Evolutionary conservation across 2,113 vertebrate species (phyloP).

Genomic region (Podocnemis expansa): DNA sequence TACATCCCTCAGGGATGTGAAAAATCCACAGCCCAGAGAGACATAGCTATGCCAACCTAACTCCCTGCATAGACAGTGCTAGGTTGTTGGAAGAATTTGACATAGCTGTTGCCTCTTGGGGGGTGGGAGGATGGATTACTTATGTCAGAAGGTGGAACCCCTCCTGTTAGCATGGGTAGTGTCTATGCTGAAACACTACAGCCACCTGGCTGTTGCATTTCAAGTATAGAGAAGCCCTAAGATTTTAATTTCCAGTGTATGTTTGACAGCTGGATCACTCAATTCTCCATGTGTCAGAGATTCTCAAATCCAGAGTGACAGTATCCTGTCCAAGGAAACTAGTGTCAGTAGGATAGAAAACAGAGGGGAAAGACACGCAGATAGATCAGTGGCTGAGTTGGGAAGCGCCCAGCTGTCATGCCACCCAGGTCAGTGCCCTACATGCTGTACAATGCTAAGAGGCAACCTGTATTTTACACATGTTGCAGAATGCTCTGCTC

Average conservation of each 20-base stretch:
- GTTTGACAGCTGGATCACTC: neutral
- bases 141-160: too few species aligned
- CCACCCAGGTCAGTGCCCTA: neutral
- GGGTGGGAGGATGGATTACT: too few species aligned
- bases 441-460: accelerated
- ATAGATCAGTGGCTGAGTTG: accelerated
- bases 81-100: too few species aligned
- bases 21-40: too few species aligned
- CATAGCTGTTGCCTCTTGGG: too few species aligned
- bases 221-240: neutral
- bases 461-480: neutral
- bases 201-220: too few species aligned
- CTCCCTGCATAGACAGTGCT: too few species aligned
- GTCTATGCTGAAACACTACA: too few species aligned
- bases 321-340: neutral
- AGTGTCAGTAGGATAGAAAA: neutral
- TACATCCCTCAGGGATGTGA: too few species aligned
- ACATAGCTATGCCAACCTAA: too few species aligned
- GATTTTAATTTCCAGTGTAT: neutral
- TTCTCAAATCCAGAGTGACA: neutral
- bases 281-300: accelerated
- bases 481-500: accelerated
- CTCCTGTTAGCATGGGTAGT: too few species aligned
- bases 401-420: neutral
- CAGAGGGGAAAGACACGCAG: neutral